Percentiles rank a stretch among this genome's conserved stretches.
Conservation (phyloP, 23 tunicate genomes). For the Oikopleura dioica region DNA sequence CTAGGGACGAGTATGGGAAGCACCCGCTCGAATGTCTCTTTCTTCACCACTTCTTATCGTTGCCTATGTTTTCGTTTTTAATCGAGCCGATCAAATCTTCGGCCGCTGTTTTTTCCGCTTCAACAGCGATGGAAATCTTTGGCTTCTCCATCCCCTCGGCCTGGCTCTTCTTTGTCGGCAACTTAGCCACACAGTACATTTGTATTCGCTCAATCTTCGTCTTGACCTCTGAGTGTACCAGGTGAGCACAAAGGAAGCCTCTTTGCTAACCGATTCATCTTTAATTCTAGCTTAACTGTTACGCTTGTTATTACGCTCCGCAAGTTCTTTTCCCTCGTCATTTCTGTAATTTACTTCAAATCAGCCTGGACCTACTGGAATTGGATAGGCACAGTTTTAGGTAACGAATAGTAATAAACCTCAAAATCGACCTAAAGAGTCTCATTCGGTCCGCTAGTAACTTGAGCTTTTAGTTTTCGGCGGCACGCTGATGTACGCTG, state of each 20-base stretch:
- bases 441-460: no score
- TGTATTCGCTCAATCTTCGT: conserved; percentile 80
- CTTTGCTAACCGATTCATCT: not conserved
- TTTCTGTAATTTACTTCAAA: conserved; percentile 56
- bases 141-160: conserved; percentile 25
- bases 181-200: conserved; percentile 58
- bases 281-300: conserved; percentile 24
- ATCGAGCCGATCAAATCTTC: conserved; percentile 3
- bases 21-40: not conserved
- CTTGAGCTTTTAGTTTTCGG: conserved; percentile 28
- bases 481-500: conserved; percentile 47
- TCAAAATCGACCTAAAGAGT: no score
- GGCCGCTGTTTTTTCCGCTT: not conserved
- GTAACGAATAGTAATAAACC: no score
- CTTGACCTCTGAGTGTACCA: conserved; percentile 35
- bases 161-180: conserved; percentile 61
- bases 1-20: not conserved
- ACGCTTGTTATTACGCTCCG: conserved; percentile 62
- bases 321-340: conserved; percentile 44
- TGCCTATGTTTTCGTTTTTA: not conserved
- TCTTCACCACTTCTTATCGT: not conserved
- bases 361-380: conserved; percentile 35
- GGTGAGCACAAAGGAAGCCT: not conserved
- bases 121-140: not conserved
- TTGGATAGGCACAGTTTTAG: conserved; percentile 35